A percentile compares a stretch with the other conserved stretches of the same genome.
phyloP scores from a whole-genome alignment of 2,113 vertebrate species.

The Falco punctatus region DNA sequence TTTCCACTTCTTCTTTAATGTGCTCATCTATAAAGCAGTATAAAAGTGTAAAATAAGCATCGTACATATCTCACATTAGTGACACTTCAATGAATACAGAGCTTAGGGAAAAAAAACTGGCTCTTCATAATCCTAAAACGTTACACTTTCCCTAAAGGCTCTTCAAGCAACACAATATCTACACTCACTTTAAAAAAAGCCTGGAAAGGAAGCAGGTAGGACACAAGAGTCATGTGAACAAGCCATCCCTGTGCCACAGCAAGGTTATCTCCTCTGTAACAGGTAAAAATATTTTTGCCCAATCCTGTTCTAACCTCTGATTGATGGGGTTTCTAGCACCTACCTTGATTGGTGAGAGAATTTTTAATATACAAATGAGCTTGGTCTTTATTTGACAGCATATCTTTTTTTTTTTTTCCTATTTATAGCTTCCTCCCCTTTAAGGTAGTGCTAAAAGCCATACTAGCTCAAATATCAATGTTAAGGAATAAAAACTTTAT shows the following conservation, averaged over 20 bases:
- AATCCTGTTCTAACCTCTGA: neutral
- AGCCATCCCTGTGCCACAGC: neutral
- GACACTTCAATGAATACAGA: neutral
- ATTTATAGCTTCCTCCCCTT: neutral
- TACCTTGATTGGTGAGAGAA: neutral
- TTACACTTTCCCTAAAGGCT: neutral
- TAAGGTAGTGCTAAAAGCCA: neutral
- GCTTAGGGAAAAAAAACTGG: neutral
- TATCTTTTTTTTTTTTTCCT: neutral
- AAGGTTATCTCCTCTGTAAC: neutral
- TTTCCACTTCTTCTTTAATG: constrained; percentile 82
- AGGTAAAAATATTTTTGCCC: neutral
- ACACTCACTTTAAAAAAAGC: neutral
- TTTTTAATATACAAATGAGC: neutral
- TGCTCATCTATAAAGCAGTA: constrained; percentile 72
- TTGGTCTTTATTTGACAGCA: neutral
- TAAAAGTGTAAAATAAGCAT: neutral
- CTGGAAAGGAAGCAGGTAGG: neutral
- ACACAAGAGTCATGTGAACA: neutral
- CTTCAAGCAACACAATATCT: neutral
- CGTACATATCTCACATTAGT: neutral
- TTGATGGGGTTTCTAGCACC: neutral
- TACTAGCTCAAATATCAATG: neutral
- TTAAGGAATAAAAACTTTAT: neutral
- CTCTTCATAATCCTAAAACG: neutral